Base-by-base conservation (phyloP, 1,140 invertebrate species). In the Orchesella cincta region DNA sequence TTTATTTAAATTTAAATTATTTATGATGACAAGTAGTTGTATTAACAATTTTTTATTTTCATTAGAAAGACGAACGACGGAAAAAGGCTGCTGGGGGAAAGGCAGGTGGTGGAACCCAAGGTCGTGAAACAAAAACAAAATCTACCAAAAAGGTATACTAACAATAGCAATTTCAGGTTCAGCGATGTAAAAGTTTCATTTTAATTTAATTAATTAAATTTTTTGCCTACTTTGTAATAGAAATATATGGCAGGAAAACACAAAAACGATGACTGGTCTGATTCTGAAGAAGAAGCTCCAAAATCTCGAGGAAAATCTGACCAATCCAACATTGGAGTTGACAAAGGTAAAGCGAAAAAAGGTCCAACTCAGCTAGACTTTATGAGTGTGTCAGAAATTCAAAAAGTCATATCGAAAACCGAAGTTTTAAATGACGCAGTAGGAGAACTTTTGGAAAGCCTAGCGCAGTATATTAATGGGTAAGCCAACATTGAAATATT, bases 41-140 rank as follows among this genome's bases (percentile, higher is more conserved):
- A 72, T 26, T 35, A 31, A 12, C 29, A 23, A n/a, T 57, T 5
- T 5, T 57, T 57, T 16, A 57, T 8, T n/a, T 78, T 78, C 34
- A n/a, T n/a, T 33, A 82, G 79, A 92, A 93, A 82, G 94, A 97
- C 71, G 94, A 97, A 82, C 87, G 95, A 39, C 89, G 93, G 78
- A 95, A 95, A 83, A 96, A 96, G 85, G 94, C 94, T 1, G 86
- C 91, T 34, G 89, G 89, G 77, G 94, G 94, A 1, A 96, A 96
- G 88, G 89, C 88, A 62, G 94, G 95, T 34, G 95, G 96, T 39
- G 95, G 95, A 18, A 91, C 91, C 35, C 79, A 86, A 86, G 96
- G 96, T 0, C 88, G 96, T 74, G 96, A 98, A 88, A 96, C 95
- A 0, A 98, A 97, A 87, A 98, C 94, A 0, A 97, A 96, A 85